Evolutionary conservation across 2,113 vertebrate species (phyloP), one percentile per base, ranked within the genome.

Genomic region (Channa maculata): DNA sequence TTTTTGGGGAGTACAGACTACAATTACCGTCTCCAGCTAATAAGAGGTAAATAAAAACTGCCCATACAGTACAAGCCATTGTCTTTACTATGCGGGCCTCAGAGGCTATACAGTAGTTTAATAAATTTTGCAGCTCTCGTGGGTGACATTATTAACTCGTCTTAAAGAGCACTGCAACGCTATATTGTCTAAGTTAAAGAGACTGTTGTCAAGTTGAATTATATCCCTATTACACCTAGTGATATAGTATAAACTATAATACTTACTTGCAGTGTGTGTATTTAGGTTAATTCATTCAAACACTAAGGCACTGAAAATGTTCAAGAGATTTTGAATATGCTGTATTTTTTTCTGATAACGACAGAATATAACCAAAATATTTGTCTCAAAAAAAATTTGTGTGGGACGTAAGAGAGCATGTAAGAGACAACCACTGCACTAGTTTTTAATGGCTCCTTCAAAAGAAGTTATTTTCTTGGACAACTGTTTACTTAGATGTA

Each of bases 71-170:
- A 38, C 61, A 44, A 62, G 71, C 57, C 14, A 34, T 58, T 78
- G 61, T 45, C 62, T 76, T 46, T 45, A 41, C 65, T 43, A 57
- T 64, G 14, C 2, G 33, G 41, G 15, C 38, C 64, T 57, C 37
- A 36, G 45, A n/a, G 59, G 69, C 70, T 3, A 9, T 49, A 36
- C 13, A 48, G 53, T 14, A 13, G 13, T 48, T 75, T 34, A 33
- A 70, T 61, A 44, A 52, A 73, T 55, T 62, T 24, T 51, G 38
- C 3, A 2, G 46, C 44, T 77, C 61, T 77, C 60, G 0, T 45
- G 72, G 39, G 51, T 24, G 15, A 60, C 65, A 34, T 45, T 63
- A 77, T 52, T 72, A 78, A 79, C 34, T 71, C 49, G 54, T 54
- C 54, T 53, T 8, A 50, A 64, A 50, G 36, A 59, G 43, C 43